Base-by-base conservation (phyloP, 2,888 invertebrate genomes). In the Agrochola lota region DNA sequence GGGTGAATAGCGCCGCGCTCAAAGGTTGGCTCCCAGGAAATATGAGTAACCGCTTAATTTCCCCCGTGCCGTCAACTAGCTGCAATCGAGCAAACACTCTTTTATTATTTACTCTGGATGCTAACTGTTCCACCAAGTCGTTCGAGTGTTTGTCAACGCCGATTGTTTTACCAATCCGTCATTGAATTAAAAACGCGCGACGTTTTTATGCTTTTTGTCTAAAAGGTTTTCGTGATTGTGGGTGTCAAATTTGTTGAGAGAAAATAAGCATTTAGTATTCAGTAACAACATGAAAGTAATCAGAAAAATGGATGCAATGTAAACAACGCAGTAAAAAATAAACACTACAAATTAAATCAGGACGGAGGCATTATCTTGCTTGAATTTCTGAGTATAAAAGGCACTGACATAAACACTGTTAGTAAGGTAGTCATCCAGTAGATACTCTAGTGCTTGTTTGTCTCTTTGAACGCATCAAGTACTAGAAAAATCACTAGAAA, bases 1-100 rank as follows among this genome's bases (percentile, higher is more conserved):
- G 85, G 77, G 78, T 78, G 83, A 74, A 78, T 69, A 78, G 77
- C 71, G 70, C 77, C 70, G 66, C 62, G 46, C 64, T 71, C 72
- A 62, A 71, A 83, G 80, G 69, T 77, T 74, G 78, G 83, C 52
- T 66, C 35, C 46, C 46, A 83, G 59, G 77, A 83, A 77, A 78
- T 88, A 86, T 89, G 84, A 87, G 83, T 85, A 79, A 83, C 74
- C 87, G 87, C 81, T 88, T 89, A 89, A 90, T 91, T 90, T 90
- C 87, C 86, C 78, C 85, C 80, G 80, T 86, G 81, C 81, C 71
- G 69, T 71, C 75, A 74, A 87, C 81, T 81, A 85, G 81, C 79
- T 80, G 80, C 84, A 80, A 63, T 84, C 85, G 83, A 85, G 80
- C 80, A 85, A 87, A 89, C 84, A 86, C 83, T 85, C 78, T 78